phyloP scores from a whole-genome alignment of 2,113 vertebrate genomes.

The Centropristis striata region DNA sequence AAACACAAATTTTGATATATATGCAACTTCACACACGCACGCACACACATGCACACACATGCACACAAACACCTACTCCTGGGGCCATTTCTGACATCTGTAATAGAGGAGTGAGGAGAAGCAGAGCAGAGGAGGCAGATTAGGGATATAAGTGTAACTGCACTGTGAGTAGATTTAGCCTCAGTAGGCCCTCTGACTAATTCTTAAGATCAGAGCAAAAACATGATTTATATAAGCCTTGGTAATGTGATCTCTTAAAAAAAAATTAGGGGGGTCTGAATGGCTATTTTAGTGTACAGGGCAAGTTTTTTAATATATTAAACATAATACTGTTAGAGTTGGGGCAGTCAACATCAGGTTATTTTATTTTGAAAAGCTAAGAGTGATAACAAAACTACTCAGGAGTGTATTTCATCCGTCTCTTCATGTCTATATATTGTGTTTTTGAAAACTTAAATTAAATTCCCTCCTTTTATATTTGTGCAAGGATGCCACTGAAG shows the following conservation, averaged over 20 bases:
- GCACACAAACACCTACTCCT: conserved; percentile 7
- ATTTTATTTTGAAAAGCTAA: neutral
- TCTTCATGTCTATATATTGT: too few species aligned
- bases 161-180: conserved; percentile 26
- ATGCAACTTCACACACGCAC: neutral
- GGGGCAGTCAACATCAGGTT: neutral
- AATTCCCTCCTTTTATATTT: neutral
- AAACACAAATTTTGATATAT: conserved; percentile 14
- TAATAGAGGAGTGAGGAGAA: conserved; percentile 42
- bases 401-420: neutral
- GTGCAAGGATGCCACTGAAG: neutral
- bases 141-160: conserved; percentile 34
- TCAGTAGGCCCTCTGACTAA: conserved; percentile 1
- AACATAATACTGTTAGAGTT: neutral
- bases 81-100: conserved; percentile 44
- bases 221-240: neutral
- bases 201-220: conserved; percentile 5
- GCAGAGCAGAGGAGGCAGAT: conserved; percentile 60
- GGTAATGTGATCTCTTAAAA: neutral
- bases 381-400: neutral
- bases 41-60: conserved; percentile 9
- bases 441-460: neutral
- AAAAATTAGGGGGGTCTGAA: neutral
- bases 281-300: neutral
- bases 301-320: neutral